Conservation (phyloP, 2,113 vertebrate genomes). For the Gracilinanus agilis region DNA sequence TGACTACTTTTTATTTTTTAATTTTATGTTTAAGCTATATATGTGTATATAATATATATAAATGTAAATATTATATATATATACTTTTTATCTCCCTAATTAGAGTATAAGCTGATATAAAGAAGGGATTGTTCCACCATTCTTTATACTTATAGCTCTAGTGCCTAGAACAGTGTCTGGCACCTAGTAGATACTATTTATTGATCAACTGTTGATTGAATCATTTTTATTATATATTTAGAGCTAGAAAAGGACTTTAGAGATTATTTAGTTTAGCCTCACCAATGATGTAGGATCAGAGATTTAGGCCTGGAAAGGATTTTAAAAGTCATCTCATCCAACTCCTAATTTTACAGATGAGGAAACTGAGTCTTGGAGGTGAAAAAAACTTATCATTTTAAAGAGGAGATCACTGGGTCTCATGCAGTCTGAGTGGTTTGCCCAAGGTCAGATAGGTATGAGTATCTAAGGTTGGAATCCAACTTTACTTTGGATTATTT, state of each 20-base stretch:
- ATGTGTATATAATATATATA: not conserved
- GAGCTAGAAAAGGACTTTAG: not conserved
- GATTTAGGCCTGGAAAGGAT: not conserved
- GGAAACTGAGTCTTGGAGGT: not conserved
- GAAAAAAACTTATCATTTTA: not conserved
- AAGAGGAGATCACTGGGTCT: not conserved
- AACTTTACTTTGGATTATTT: not conserved
- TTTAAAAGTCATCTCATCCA: not conserved
- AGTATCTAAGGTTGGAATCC: not conserved
- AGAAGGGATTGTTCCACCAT: not conserved
- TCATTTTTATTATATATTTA: not conserved
- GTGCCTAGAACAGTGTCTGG: not conserved
- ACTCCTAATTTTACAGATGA: not conserved
- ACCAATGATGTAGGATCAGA: not conserved
- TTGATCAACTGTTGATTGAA: not conserved
- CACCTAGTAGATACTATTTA: not conserved
- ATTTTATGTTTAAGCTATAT: not conserved
- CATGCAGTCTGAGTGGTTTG: not conserved
- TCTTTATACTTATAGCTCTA: not conserved
- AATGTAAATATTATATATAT: not conserved
- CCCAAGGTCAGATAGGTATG: not conserved
- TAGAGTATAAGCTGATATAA: not conserved
- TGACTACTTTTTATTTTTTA: not conserved
- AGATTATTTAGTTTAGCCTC: not conserved
- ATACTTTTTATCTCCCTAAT: not conserved